Base-by-base conservation (phyloP, 1,140 invertebrate species). In the Luehdorfia chinensis region DNA sequence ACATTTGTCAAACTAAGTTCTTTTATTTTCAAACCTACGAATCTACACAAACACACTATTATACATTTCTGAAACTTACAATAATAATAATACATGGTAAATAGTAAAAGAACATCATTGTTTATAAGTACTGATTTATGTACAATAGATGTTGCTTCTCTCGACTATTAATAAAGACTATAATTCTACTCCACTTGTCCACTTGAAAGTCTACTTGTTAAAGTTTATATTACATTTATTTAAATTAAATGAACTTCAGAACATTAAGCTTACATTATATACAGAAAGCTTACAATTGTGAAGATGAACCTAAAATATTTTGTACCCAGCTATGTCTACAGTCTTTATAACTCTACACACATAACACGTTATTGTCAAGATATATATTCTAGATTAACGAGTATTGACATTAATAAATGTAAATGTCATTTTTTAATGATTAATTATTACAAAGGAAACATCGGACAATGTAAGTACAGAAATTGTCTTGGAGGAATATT, bases 351-450 rank as follows among this genome's bases (percentile, higher is more conserved):
- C 9, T 41, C 34, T 43, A 28, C 25, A 43, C 39, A 43, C 37
- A 53, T 39, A 57, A 55, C 28, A 54, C 48, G 30, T 66, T 61
- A 66, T 65, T 65, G 61, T 65, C 61, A 46, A 56, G 28, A 58
- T 51, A 60, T 47, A 31, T 34, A 37, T 27, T 32, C 41, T 31
- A 12, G 47, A 25, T 23, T 32, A 47, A 52, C 21, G 28, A 43
- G 13, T 18, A 28, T 16, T 30, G 14, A n/a, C 39, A 16, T 18
- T 37, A n/a, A n/a, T n/a, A n/a, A 4, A 16, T 19, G 19, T n/a
- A n/a, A n/a, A 11, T 3, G 16, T 15, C 15, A 15, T n/a, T n/a
- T n/a, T n/a, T n/a, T n/a, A n/a, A n/a, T 36, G n/a, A 21, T n/a
- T 19, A 19, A 36, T 16, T 5, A 18, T 9, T 19, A 19, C 15